phyloP scores from a whole-genome alignment of 1,140 invertebrate species.

The Andrena cerasifolii region DNA sequence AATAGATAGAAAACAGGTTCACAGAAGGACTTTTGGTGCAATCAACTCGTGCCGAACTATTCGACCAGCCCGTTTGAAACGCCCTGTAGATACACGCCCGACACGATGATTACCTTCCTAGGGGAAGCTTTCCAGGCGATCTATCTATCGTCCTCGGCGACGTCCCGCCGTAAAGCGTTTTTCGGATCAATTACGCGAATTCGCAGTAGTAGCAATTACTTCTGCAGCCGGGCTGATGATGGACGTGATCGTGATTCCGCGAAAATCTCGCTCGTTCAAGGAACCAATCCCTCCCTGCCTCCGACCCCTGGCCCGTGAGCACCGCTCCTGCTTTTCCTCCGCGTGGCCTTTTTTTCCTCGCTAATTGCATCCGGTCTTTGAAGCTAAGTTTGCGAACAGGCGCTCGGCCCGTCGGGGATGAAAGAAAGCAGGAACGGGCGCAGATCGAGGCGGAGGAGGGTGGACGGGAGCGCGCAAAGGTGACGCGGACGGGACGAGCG shows the following conservation, averaged over 20 bases:
- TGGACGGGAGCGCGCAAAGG: neutral
- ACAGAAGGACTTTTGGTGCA: too few relatives aligned
- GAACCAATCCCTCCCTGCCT: neutral
- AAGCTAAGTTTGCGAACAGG: slow-evolving; percentile 59
- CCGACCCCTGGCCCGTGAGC: too few relatives aligned
- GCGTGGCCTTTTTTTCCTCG: slow-evolving; percentile 46
- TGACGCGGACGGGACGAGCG: slow-evolving; percentile 17
- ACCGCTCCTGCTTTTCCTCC: neutral
- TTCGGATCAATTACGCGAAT: slow-evolving; percentile 47
- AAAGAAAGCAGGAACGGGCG: slow-evolving; percentile 18
- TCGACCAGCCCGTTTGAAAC: too few relatives aligned
- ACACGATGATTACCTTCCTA: slow-evolving; percentile 14
- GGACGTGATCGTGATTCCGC: slow-evolving; percentile 47
- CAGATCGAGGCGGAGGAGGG: neutral
- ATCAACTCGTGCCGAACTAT: too few relatives aligned
- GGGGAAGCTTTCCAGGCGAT: neutral
- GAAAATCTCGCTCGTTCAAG: slow-evolving; percentile 26
- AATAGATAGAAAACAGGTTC: too few relatives aligned
- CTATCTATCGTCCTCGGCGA: neutral
- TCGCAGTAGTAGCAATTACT: slow-evolving; percentile 40
- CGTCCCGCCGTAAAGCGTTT: slow-evolving; percentile 2
- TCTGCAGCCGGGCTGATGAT: neutral
- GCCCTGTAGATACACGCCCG: neutral
- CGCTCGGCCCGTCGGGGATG: slow-evolving; percentile 44
- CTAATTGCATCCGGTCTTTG: slow-evolving; percentile 63